A percentile compares a stretch with the other conserved stretches of the same genome.
These are phyloP conservation scores for Panzeria rudis DNA, from an alignment of 2,888 invertebrate species.

Conservation along the genomic window DNA sequence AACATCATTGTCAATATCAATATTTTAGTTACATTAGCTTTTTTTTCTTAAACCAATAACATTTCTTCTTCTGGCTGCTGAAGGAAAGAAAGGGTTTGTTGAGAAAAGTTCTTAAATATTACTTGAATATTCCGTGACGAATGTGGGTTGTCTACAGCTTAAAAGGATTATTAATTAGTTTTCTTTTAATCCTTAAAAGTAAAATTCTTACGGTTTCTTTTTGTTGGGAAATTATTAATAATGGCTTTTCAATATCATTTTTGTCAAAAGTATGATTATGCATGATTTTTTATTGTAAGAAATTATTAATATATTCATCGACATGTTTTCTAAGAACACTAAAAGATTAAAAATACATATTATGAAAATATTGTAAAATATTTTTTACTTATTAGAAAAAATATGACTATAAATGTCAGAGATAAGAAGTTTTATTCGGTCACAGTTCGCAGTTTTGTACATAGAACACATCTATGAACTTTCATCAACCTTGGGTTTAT, in stretches of 20 bases:
- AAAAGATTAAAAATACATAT: background rate
- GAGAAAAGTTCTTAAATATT: slow-evolving; percentile 1
- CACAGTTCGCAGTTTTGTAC: background rate
- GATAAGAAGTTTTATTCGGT: background rate
- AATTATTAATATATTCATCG: slow-evolving; percentile 43
- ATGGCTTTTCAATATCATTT: slow-evolving; percentile 19
- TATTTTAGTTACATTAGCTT: slow-evolving; percentile 1
- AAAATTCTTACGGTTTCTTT: background rate
- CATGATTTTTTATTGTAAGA: background rate
- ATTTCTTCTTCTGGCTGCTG: background rate
- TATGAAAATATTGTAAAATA: slow-evolving; percentile 3
- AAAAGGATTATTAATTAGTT: slow-evolving; percentile 15
- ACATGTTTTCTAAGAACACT: slow-evolving; percentile 2
- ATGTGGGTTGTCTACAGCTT: slow-evolving; percentile 48
- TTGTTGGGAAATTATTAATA: slow-evolving; percentile 11
- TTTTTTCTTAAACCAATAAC: slow-evolving; percentile 10
- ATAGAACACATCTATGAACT: too few relatives aligned
- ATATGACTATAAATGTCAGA: background rate
- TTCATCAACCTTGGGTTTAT: too few relatives aligned
- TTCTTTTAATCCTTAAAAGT: background rate
- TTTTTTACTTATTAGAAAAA: slow-evolving; percentile 20
- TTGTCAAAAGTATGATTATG: slow-evolving; percentile 12
- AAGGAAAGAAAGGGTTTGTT: background rate
- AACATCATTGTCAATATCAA: slow-evolving; percentile 46
- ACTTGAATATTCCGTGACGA: slow-evolving; percentile 48